These are phyloP conservation scores for Furnarius figulus DNA, from an alignment of 2,113 vertebrate genomes.

Conservation along the genomic window DNA sequence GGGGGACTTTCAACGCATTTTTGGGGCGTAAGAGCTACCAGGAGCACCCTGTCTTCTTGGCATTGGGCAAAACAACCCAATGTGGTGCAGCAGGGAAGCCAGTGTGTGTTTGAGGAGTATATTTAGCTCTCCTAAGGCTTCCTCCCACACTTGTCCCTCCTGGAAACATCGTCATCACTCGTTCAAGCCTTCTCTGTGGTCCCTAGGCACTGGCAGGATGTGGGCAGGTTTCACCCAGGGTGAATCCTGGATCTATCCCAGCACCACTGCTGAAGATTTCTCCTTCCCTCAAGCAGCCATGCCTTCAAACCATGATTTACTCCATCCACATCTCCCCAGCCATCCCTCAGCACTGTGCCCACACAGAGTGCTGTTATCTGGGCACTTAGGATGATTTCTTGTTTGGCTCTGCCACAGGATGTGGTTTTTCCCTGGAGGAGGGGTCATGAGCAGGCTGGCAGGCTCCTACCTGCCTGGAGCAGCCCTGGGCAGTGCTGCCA, in stretches of 20 bases:
- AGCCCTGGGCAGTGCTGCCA: background rate
- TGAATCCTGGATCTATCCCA: background rate
- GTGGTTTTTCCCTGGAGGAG: background rate
- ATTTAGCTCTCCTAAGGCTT: background rate
- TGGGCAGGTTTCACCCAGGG: background rate
- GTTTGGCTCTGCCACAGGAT: background rate
- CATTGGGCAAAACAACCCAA: background rate
- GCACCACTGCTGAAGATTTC: background rate
- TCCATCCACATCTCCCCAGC: background rate
- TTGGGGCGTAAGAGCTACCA: background rate
- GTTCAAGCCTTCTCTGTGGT: rapidly evolving
- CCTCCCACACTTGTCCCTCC: background rate
- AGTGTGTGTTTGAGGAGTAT: background rate
- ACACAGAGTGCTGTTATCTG: background rate
- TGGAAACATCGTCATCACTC: rapidly evolving
- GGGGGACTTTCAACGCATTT: background rate
- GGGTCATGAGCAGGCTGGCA: background rate
- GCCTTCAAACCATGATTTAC: background rate
- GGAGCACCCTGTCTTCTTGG: background rate
- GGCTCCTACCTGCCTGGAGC: background rate
- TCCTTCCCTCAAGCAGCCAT: background rate
- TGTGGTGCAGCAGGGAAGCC: background rate
- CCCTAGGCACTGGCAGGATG: rapidly evolving
- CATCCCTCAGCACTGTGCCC: background rate
- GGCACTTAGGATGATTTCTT: background rate